A percentile compares a stretch with the other conserved stretches of the same genome.
Conservation (phyloP, 2,797 vertebrate species). For the Mus caroli region DNA sequence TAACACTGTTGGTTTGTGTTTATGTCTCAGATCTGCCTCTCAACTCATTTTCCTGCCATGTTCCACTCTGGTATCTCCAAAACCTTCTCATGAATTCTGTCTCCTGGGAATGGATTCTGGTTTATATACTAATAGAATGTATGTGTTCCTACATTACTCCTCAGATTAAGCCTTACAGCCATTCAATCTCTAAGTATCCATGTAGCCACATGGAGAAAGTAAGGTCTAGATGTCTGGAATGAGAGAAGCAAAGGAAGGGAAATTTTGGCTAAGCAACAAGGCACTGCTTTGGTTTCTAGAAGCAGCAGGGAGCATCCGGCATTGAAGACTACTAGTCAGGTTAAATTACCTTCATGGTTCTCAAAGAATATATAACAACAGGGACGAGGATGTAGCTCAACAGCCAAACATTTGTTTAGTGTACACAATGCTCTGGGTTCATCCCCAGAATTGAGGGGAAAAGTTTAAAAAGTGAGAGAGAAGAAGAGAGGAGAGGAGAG, state of each 20-base stretch:
- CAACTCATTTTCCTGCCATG: neutral
- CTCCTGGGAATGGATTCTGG: slow-evolving; percentile 49
- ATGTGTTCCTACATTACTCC: neutral
- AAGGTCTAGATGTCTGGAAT: neutral
- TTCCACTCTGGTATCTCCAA: neutral
- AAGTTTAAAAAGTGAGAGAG: neutral
- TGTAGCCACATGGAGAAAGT: neutral
- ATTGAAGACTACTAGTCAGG: neutral
- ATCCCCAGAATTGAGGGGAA: neutral
- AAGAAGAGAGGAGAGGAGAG: no score
- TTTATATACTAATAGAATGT: neutral
- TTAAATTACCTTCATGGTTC: slow-evolving; percentile 5
- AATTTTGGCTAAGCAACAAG: slow-evolving; percentile 17
- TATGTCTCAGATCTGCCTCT: neutral
- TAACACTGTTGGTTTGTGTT: neutral
- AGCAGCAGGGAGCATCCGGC: neutral
- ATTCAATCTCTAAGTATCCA: slow-evolving; percentile 39
- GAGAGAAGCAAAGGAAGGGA: neutral
- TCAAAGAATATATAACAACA: neutral
- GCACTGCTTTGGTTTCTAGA: neutral
- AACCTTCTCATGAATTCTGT: neutral
- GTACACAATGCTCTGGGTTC: neutral
- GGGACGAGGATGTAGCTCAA: neutral
- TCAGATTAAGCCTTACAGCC: neutral
- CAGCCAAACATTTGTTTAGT: neutral